Evolutionary conservation across 2,113 vertebrate species (phyloP).

Genomic region (Nerophis lumbriciformis): DNA sequence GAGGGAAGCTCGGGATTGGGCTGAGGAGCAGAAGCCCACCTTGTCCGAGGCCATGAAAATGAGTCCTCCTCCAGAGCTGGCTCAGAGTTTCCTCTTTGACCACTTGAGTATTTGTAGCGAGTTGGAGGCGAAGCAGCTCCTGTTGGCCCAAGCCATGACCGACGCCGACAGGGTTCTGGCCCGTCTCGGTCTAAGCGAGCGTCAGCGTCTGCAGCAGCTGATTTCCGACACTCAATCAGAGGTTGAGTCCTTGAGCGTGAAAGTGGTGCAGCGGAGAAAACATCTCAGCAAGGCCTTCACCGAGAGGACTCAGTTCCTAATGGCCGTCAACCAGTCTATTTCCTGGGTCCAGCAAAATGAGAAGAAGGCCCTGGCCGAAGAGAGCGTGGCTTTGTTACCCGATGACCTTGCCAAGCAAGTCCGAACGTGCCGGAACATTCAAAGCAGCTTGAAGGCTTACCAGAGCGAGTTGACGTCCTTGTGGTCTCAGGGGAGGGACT

Average conservation of each 20-base stretch:
- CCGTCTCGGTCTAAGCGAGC: conserved; percentile 87
- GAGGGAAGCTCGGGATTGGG: conserved; percentile 88
- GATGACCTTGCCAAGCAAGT: conserved; percentile 90
- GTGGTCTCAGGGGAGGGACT: conserved; percentile 87
- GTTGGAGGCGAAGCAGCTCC: conserved; percentile 86
- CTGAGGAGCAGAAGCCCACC: conserved; percentile 83
- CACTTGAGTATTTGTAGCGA: conserved; percentile 89
- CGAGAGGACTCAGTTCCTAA: conserved; percentile 89
- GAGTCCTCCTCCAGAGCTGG: conserved; percentile 87
- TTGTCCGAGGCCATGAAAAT: conserved; percentile 84
- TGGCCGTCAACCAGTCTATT: conserved; percentile 83
- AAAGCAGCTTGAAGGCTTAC: conserved; percentile 85
- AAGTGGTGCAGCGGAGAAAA: conserved; percentile 83
- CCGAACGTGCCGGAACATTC: conserved; percentile 79
- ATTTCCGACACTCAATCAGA: conserved; percentile 79
- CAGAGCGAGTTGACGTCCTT: conserved; percentile 84
- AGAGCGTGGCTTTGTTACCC: conserved; percentile 86
- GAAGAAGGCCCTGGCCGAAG: conserved; percentile 80
- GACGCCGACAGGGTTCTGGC: conserved; percentile 84
- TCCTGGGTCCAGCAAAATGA: conserved; percentile 90
- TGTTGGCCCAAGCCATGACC: conserved; percentile 76
- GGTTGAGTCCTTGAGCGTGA: conserved; percentile 77
- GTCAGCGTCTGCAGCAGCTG: conserved; percentile 80
- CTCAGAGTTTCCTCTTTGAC: conserved; percentile 87
- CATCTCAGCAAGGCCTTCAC: conserved; percentile 91